These are phyloP conservation scores for Sebastes schlegelii DNA, from an alignment of 2,113 vertebrate genomes.

Conservation along the genomic window DNA sequence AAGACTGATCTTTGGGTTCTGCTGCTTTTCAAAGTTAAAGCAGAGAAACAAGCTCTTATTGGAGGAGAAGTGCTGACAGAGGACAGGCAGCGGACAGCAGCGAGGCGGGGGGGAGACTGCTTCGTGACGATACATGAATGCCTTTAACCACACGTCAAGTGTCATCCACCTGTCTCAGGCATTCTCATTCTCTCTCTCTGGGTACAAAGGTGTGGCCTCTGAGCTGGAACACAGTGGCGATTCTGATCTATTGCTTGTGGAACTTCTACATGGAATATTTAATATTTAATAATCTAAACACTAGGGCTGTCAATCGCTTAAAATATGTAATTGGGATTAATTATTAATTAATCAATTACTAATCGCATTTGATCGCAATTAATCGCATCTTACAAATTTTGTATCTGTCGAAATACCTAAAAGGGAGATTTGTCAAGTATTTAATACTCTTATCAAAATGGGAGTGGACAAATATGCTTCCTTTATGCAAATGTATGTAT, in stretches of 20 bases:
- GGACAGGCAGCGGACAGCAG: slow-evolving; percentile 7
- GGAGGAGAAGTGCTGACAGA: slow-evolving; percentile 17
- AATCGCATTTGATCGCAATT: no score
- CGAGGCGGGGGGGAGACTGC: not conserved
- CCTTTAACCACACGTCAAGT: not conserved
- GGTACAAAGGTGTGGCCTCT: not conserved
- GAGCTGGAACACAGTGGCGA: not conserved
- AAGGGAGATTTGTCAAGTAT: no score
- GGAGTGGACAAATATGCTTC: no score
- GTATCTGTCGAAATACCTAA: no score
- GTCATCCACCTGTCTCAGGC: slow-evolving; percentile 1
- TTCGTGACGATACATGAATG: slow-evolving; percentile 22
- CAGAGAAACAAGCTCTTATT: slow-evolving; percentile 22
- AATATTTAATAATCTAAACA: not conserved
- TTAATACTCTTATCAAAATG: no score
- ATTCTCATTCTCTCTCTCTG: not conserved
- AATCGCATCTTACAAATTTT: no score
- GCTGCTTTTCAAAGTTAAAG: slow-evolving; percentile 3
- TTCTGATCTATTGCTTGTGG: not conserved
- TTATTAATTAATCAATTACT: no score
- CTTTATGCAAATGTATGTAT: no score
- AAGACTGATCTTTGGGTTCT: not conserved
- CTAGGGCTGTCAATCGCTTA: no score
- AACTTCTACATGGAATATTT: not conserved
- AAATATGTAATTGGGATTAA: no score